phyloP scores from a whole-genome alignment of 1,140 invertebrate species.

The Fragariocoptes setiger region DNA sequence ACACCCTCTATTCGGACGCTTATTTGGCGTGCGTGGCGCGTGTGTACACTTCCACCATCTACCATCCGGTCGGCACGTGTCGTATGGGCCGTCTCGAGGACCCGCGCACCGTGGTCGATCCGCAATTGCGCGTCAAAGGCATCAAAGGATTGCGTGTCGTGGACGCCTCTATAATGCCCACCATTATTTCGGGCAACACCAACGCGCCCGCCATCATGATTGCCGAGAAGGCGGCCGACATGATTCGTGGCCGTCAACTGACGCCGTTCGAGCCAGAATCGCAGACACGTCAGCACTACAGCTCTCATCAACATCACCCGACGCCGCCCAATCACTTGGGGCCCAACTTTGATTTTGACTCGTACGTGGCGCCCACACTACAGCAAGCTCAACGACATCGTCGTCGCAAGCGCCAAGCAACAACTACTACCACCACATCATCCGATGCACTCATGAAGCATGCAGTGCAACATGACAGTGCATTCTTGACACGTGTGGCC shows the following conservation, averaged over 20 bases:
- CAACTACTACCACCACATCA: too few species aligned
- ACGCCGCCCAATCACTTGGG: too few species aligned
- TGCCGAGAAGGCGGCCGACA: conserved; percentile 13
- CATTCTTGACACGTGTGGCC: too few species aligned
- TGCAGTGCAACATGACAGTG: too few species aligned
- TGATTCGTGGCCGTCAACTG: conserved; percentile 15
- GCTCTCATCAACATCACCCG: background rate
- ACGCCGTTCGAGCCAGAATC: background rate
- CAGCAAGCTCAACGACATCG: too few species aligned
- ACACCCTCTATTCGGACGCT: conserved; percentile 33
- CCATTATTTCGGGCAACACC: conserved; percentile 19
- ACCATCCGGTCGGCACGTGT: conserved; percentile 22
- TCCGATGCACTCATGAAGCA: too few species aligned
- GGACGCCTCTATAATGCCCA: conserved; percentile 36
- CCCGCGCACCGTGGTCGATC: conserved; percentile 42
- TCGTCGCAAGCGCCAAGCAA: too few species aligned
- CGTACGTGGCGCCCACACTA: too few species aligned
- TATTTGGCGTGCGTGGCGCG: conserved; percentile 55
- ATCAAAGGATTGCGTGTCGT: conserved; percentile 25
- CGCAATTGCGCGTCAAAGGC: conserved; percentile 24
- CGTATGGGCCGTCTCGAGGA: conserved; percentile 51
- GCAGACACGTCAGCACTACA: background rate
- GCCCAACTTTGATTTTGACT: too few species aligned
- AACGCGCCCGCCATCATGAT: conserved; percentile 12
- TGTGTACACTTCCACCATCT: conserved; percentile 51